Conservation (phyloP, 2,113 vertebrate genomes). For the Puffinus mauretanicus region DNA sequence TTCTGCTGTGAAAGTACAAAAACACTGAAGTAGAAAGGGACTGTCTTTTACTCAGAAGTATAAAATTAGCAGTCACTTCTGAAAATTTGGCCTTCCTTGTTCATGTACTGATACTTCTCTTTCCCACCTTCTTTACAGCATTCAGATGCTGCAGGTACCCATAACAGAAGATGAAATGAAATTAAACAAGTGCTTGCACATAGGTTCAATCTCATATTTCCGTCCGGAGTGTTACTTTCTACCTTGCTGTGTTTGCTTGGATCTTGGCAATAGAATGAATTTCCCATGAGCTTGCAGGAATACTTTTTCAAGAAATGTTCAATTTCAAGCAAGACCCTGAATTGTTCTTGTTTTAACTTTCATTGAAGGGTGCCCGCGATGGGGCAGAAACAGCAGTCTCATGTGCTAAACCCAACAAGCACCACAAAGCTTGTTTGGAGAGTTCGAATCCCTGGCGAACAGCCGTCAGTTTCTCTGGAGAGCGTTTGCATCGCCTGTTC, state of each 20-base stretch:
- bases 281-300: background rate
- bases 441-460: background rate
- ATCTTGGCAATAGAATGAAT: background rate
- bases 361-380: background rate
- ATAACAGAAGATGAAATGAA: background rate
- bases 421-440: background rate
- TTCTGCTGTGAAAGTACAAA: background rate
- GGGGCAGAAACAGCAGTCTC: background rate
- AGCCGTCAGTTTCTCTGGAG: background rate
- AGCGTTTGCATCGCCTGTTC: background rate
- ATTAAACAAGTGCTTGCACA: background rate
- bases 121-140: background rate
- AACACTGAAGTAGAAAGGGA: background rate
- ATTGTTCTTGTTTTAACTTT: background rate
- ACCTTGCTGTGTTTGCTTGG: background rate
- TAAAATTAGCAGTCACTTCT: background rate
- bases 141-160: background rate
- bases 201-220: background rate
- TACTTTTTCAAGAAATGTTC: background rate
- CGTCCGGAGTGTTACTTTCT: background rate
- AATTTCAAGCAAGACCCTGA: background rate
- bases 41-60: background rate
- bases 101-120: background rate
- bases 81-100: background rate
- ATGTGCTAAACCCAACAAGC: background rate